phyloP scores from a whole-genome alignment of 2,113 vertebrate genomes.

The Lasiurus cinereus region DNA sequence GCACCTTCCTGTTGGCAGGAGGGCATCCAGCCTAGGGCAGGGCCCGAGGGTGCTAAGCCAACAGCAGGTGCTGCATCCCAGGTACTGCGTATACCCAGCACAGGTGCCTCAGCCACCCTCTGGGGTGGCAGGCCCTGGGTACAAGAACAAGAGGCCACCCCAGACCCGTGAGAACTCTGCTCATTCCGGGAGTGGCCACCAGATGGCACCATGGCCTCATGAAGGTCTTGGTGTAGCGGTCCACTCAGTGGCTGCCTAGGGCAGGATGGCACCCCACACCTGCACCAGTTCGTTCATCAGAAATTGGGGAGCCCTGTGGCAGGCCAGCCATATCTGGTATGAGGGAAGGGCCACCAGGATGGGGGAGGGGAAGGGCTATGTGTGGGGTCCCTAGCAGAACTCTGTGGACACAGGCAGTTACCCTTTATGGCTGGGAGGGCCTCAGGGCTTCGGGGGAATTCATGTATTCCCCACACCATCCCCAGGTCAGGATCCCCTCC shows the following conservation, averaged over 20 bases:
- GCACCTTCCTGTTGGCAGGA: not conserved
- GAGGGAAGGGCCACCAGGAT: not conserved
- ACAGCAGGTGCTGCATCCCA: not conserved
- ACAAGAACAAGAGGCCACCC: not conserved
- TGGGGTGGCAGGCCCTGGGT: not conserved
- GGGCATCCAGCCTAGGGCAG: not conserved
- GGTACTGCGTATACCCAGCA: not conserved
- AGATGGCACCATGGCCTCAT: not conserved
- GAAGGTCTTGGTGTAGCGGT: not conserved
- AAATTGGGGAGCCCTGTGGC: fast-evolving
- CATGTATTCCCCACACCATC: not conserved
- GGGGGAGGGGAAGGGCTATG: not conserved
- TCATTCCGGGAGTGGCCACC: not conserved
- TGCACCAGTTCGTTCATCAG: not conserved
- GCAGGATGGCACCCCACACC: not conserved
- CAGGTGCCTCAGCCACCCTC: not conserved
- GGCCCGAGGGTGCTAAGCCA: not conserved
- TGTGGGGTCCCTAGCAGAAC: not conserved
- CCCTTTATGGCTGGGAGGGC: fast-evolving
- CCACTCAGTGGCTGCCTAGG: no score
- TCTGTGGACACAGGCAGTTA: not conserved
- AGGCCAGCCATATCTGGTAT: fast-evolving
- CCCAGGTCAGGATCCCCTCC: not conserved
- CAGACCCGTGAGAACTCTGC: fast-evolving
- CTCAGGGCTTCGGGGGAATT: not conserved